These are phyloP conservation scores for Poeciliopsis prolifica DNA, from an alignment of 2,113 vertebrate genomes.

Conservation along the genomic window DNA sequence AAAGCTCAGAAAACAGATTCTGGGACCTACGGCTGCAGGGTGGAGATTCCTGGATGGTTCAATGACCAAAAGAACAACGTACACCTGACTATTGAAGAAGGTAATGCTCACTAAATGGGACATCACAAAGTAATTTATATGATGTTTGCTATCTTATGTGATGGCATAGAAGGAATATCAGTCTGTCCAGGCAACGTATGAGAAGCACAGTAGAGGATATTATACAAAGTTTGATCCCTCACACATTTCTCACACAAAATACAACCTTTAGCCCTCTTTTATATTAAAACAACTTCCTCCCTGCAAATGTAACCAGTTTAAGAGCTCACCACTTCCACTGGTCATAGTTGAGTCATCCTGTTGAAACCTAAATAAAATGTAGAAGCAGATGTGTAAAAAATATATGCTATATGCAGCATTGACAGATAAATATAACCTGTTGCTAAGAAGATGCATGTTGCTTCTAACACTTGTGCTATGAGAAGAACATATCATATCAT, in stretches of 20 bases:
- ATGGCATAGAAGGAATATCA: neutral
- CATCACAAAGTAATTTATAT: neutral
- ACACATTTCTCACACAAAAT: neutral
- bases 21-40: conserved; percentile 84
- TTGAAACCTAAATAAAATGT: neutral
- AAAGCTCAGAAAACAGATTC: conserved; percentile 57
- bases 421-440: neutral
- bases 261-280: neutral
- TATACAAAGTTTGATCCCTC: neutral
- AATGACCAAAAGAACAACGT: conserved; percentile 74
- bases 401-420: neutral
- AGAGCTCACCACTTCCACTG: too few relatives aligned
- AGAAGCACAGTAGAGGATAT: neutral
- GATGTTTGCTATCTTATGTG: neutral
- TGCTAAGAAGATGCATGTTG: neutral
- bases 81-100: conserved; percentile 46
- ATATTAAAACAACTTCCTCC: neutral
- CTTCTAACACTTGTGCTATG: neutral
- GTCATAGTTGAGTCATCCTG: neutral
- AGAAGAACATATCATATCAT: neutral
- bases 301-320: neutral
- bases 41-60: conserved; percentile 78
- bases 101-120: conserved; percentile 13
- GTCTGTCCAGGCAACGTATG: neutral
- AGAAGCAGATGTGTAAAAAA: neutral